Evolutionary conservation across 2,797 vertebrate species (phyloP).

Genomic region (Oreonectes daqikongensis): DNA sequence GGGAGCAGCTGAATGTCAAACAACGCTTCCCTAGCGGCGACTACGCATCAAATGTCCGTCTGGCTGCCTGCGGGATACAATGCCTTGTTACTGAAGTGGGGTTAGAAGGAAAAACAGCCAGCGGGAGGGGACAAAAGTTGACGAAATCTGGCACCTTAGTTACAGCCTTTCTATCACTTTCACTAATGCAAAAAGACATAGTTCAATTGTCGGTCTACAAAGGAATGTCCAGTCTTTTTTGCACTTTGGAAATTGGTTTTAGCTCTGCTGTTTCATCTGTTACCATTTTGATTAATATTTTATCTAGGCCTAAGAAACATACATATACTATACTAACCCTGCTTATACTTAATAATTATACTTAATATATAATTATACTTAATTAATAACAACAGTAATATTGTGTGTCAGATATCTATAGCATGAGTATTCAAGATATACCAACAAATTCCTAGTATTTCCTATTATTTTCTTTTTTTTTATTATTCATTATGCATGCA

Average conservation of each 20-base stretch:
- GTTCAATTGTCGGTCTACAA: constrained; percentile 64
- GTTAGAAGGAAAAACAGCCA: constrained; percentile 72
- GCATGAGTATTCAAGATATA: no score
- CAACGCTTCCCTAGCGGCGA: constrained; percentile 65
- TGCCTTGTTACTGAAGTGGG: constrained; percentile 74
- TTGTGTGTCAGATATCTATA: no score
- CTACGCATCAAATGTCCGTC: constrained; percentile 71
- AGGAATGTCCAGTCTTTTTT: constrained; percentile 16
- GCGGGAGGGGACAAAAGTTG: constrained; percentile 63
- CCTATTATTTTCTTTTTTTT: no score
- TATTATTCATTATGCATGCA: constrained; percentile 2
- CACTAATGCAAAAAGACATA: constrained; percentile 79
- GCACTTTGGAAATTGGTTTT: neutral
- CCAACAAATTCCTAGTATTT: no score
- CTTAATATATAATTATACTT: no score
- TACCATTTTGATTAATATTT: neutral
- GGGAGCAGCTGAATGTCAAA: constrained; percentile 71
- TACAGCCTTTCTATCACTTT: constrained; percentile 72
- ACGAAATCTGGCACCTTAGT: constrained; percentile 74
- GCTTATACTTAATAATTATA: no score
- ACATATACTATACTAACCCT: neutral
- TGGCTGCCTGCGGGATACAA: constrained; percentile 68
- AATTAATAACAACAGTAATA: constrained; percentile 2
- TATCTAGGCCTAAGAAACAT: neutral
- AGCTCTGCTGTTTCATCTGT: neutral